Evolutionary conservation across 2,888 invertebrate species (phyloP).

Genomic region (Eupithecia subumbrata): DNA sequence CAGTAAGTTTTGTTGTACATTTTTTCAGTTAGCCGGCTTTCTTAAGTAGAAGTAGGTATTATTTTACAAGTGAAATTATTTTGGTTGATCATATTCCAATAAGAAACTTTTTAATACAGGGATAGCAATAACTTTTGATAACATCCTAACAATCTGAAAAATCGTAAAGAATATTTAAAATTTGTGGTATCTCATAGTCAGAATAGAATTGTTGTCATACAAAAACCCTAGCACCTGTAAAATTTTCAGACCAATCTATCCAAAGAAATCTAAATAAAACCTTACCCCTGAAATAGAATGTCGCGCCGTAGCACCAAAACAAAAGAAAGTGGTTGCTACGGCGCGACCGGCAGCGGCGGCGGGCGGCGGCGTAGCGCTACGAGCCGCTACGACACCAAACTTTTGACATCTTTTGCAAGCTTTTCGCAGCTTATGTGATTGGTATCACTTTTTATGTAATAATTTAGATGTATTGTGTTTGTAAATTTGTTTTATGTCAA

Average conservation of each 20-base stretch:
- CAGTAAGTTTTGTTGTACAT: conserved; percentile 87
- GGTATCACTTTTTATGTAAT: neutral
- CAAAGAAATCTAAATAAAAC: neutral
- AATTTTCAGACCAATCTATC: neutral
- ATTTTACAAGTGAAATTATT: neutral
- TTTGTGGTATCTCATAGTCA: neutral
- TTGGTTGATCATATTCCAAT: neutral
- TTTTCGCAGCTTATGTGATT: neutral
- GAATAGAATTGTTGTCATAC: neutral
- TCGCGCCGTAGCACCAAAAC: conserved; percentile 24
- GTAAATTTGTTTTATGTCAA: neutral
- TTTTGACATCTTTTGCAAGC: conserved; percentile 12
- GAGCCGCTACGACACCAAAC: conserved; percentile 34
- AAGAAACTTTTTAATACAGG: neutral
- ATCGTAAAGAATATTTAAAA: neutral
- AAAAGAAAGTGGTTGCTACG: conserved; percentile 36
- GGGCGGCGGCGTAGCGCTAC: conserved; percentile 41
- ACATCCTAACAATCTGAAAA: neutral
- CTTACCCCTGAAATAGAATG: conserved; percentile 15
- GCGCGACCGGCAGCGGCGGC: neutral
- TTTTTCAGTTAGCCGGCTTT: conserved; percentile 9
- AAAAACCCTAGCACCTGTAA: neutral
- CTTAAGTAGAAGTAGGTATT: neutral
- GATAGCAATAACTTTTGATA: neutral
- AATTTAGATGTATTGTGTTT: neutral